Evolutionary conservation across 2,888 invertebrate species (phyloP).

Genomic region (Lapara coniferarum): DNA sequence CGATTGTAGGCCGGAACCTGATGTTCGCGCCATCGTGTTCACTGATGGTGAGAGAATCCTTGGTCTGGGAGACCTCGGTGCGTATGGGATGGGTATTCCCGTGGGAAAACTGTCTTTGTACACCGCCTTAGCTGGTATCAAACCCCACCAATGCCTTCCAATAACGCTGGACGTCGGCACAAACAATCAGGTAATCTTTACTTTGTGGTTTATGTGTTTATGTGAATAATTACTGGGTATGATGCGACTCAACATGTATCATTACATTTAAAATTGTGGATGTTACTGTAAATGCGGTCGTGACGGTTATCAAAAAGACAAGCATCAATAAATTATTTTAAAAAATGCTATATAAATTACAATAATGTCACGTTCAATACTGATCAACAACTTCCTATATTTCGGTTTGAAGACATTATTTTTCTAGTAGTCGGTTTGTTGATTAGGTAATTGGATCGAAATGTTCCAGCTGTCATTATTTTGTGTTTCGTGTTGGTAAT

Average conservation of each 20-base stretch:
- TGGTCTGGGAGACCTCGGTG: slow-evolving; percentile 98
- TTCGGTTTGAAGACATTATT: not conserved
- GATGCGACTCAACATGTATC: no score
- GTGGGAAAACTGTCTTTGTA: slow-evolving; percentile 98
- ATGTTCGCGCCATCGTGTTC: slow-evolving; percentile 94
- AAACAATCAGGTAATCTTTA: slow-evolving; percentile 88
- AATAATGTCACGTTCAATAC: slow-evolving; percentile 36
- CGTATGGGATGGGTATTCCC: slow-evolving; percentile 99
- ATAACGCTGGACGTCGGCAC: slow-evolving; percentile 98
- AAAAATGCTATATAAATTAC: slow-evolving; percentile 32
- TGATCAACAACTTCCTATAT: not conserved
- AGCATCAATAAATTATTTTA: no score
- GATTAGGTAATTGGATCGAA: slow-evolving; percentile 8
- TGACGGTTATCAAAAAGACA: no score
- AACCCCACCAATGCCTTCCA: slow-evolving; percentile 97
- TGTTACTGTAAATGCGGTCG: no score
- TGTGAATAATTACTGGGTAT: no score
- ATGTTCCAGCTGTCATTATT: not conserved
- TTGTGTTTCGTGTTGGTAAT: not conserved
- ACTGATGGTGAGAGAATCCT: slow-evolving; percentile 99
- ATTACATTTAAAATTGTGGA: no score
- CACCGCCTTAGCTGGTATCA: slow-evolving; percentile 98
- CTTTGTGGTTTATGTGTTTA: no score
- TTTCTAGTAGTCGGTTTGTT: slow-evolving; percentile 1
- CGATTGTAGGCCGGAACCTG: slow-evolving; percentile 89